Percentiles rank a stretch among this genome's conserved stretches.
Conservation (phyloP, 2,797 vertebrate genomes). For the Gobionotothen gibberifrons region DNA sequence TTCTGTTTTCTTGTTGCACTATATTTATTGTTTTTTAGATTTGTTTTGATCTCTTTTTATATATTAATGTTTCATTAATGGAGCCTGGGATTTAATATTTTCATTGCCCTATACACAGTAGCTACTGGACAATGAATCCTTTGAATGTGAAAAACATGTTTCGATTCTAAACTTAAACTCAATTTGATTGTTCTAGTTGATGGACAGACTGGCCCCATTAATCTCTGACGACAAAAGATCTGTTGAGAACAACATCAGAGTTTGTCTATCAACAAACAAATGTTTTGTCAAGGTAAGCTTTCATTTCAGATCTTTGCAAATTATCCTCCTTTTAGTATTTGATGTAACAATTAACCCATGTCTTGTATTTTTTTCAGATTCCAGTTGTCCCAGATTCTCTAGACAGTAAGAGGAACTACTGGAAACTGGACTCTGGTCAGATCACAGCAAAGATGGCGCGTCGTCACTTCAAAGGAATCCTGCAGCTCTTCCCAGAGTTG, state of each 20-base stretch:
- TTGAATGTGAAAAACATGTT: not conserved
- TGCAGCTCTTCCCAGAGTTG: constrained; percentile 74
- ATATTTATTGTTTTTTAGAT: too few relatives aligned
- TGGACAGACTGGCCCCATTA: constrained; percentile 64
- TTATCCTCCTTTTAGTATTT: not conserved
- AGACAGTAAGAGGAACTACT: constrained; percentile 76
- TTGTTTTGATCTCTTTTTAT: too few relatives aligned
- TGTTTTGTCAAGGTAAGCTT: constrained; percentile 81
- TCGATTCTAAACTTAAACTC: not conserved
- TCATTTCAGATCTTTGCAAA: not conserved
- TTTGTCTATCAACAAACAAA: constrained; percentile 77
- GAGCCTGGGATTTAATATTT: too few relatives aligned
- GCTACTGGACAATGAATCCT: too few relatives aligned
- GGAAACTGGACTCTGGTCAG: constrained; percentile 77
- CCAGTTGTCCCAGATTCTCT: constrained; percentile 61
- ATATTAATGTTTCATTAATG: too few relatives aligned
- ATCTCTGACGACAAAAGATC: constrained; percentile 65
- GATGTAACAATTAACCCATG: accelerated
- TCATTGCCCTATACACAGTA: too few relatives aligned
- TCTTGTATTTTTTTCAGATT: constrained; percentile 59
- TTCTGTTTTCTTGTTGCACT: too few relatives aligned
- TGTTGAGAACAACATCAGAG: constrained; percentile 78
- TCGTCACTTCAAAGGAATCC: constrained; percentile 78
- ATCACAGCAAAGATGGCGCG: constrained; percentile 81
- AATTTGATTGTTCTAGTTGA: constrained; percentile 69